Evolutionary conservation across 2,888 invertebrate genomes (phyloP).

Genomic region (Eristalis arbustorum): DNA sequence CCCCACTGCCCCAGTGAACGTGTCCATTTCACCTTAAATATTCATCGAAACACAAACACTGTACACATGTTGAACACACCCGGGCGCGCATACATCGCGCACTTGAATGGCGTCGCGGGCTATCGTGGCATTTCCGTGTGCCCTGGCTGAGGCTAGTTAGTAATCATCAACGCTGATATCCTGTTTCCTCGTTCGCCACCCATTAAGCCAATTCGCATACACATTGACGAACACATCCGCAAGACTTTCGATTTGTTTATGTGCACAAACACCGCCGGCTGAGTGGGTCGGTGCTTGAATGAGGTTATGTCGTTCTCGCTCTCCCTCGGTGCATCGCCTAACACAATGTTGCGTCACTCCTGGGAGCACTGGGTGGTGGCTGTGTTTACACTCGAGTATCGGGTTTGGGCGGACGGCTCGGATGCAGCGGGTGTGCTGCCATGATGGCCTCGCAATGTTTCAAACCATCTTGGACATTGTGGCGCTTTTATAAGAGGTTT

Average conservation of each 20-base stretch:
- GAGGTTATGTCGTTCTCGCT: slow-evolving; percentile 15
- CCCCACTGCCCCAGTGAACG: slow-evolving; percentile 48
- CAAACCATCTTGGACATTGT: slow-evolving; percentile 35
- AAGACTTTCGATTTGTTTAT: slow-evolving; percentile 32
- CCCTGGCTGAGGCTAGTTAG: slow-evolving; percentile 20
- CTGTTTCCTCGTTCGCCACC: background rate
- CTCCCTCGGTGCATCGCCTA: background rate
- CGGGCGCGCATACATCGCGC: background rate
- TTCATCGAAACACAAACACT: slow-evolving; percentile 71
- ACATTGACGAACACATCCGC: background rate
- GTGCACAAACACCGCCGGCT: slow-evolving; percentile 33
- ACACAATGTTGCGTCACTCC: slow-evolving; percentile 15
- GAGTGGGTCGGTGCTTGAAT: slow-evolving; percentile 26
- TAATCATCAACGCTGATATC: slow-evolving; percentile 46
- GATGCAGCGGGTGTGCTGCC: background rate
- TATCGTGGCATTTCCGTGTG: slow-evolving; percentile 60
- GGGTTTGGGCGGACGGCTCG: background rate
- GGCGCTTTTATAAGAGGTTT: slow-evolving; percentile 17
- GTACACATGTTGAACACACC: background rate
- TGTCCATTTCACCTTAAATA: slow-evolving; percentile 68
- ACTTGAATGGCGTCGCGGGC: slow-evolving; percentile 16
- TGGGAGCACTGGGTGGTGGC: slow-evolving; percentile 15
- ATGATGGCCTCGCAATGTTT: slow-evolving; percentile 11
- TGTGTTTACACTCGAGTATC: slow-evolving; percentile 28
- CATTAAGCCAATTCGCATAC: slow-evolving; percentile 48